Conservation (phyloP, 2,113 vertebrate species). For the Pygoscelis adeliae region DNA sequence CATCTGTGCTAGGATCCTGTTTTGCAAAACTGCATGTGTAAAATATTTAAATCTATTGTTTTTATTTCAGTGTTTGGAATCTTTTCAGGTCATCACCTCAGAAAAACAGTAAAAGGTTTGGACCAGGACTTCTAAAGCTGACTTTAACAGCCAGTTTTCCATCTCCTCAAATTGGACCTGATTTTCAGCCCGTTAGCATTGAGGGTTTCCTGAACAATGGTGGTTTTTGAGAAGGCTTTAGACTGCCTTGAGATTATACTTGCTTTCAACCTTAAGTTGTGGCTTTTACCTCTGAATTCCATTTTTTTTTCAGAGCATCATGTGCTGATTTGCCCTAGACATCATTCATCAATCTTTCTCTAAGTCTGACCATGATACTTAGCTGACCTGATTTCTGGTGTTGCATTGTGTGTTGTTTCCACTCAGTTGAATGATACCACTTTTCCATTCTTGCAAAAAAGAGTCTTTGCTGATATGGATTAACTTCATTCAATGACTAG, state of each 20-base stretch:
- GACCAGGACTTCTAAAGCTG: neutral
- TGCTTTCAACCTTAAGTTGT: neutral
- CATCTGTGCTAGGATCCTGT: neutral
- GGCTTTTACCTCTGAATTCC: neutral
- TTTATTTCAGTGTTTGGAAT: neutral
- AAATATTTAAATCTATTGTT: neutral
- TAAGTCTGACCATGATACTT: neutral
- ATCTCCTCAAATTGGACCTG: neutral
- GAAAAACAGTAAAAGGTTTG: neutral
- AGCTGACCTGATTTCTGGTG: neutral
- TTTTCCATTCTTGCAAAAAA: neutral
- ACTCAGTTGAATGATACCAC: neutral
- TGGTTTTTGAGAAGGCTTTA: neutral
- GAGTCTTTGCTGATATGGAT: neutral
- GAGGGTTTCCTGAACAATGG: neutral
- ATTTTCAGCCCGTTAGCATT: neutral
- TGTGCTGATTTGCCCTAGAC: neutral
- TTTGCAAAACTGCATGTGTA: neutral
- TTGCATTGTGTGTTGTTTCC: neutral
- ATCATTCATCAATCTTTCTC: neutral
- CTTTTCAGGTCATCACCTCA: neutral
- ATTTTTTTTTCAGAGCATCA: neutral
- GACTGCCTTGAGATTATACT: neutral
- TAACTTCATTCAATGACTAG: neutral
- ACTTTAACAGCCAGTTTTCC: neutral